Evolutionary conservation across 1,140 invertebrate species (phyloP).

Genomic region (Drosophila aff.): DNA sequence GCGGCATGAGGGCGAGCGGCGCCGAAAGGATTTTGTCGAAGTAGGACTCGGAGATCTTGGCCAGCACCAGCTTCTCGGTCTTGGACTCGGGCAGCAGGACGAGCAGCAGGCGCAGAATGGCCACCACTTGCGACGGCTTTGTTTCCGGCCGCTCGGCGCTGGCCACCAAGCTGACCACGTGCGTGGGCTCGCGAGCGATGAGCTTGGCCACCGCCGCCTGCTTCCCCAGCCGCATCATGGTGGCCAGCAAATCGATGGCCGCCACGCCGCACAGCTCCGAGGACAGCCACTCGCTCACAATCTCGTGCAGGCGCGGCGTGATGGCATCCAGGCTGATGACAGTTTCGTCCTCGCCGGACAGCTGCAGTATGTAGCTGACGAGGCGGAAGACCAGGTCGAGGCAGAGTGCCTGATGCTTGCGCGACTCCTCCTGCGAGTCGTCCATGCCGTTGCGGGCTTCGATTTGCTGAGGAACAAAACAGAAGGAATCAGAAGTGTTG

Average conservation of each 20-base stretch:
- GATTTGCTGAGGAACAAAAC: constrained; percentile 53
- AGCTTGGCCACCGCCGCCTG: constrained; percentile 52
- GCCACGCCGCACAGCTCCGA: constrained; percentile 71
- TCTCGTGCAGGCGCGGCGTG: constrained; percentile 65
- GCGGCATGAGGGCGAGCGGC: constrained; percentile 49
- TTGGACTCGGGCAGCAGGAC: constrained; percentile 62
- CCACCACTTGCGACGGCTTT: constrained; percentile 47
- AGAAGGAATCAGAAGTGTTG: background rate
- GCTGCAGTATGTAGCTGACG: constrained; percentile 60
- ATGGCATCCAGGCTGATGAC: constrained; percentile 74
- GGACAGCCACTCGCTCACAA: constrained; percentile 64
- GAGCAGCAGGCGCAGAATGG: constrained; percentile 66
- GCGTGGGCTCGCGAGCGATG: constrained; percentile 61
- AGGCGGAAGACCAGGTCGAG: constrained; percentile 67
- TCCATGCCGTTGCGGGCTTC: constrained; percentile 57
- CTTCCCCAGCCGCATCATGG: constrained; percentile 58
- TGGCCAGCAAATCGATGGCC: constrained; percentile 62
- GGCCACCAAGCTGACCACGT: constrained; percentile 58
- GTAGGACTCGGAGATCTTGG: constrained; percentile 78
- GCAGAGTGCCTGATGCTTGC: constrained; percentile 70
- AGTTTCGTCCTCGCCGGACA: constrained; percentile 48
- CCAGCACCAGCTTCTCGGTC: constrained; percentile 76
- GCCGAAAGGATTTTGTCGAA: constrained; percentile 78
- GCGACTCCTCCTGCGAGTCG: constrained; percentile 85
- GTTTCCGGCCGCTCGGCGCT: constrained; percentile 68